phyloP scores from a whole-genome alignment of 1,140 invertebrate genomes.

The Lineus longissimus region DNA sequence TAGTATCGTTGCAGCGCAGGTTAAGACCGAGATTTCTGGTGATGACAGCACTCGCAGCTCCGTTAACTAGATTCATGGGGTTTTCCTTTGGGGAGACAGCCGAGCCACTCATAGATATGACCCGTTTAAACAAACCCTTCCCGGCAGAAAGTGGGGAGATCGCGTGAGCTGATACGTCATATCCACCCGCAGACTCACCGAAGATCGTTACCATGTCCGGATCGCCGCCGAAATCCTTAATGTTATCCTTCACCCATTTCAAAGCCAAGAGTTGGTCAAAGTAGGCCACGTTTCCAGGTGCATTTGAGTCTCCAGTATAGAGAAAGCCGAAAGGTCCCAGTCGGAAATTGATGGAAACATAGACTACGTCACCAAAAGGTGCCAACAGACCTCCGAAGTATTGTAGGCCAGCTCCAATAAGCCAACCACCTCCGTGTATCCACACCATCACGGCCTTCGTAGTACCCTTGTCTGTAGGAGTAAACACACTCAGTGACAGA shows the following conservation, averaged over 20 bases:
- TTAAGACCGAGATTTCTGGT: no score
- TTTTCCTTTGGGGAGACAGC: neutral
- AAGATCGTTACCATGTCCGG: slow-evolving; percentile 29
- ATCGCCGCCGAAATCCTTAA: slow-evolving; percentile 35
- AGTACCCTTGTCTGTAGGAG: neutral
- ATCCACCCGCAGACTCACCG: slow-evolving; percentile 33
- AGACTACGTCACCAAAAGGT: slow-evolving; percentile 49
- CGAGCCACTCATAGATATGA: slow-evolving; percentile 13
- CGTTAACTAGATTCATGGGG: no score
- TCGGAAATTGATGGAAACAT: slow-evolving; percentile 58
- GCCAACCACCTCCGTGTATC: slow-evolving; percentile 33
- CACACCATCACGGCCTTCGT: slow-evolving; percentile 26
- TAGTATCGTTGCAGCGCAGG: no score
- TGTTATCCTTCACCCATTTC: slow-evolving; percentile 63
- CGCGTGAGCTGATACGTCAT: slow-evolving; percentile 9
- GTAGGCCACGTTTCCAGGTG: slow-evolving; percentile 58
- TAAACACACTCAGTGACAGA: slow-evolving; percentile 21
- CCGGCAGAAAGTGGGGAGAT: slow-evolving; percentile 16
- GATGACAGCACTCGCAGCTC: no score
- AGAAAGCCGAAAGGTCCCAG: slow-evolving; percentile 52
- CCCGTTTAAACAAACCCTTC: slow-evolving; percentile 22
- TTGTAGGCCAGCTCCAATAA: slow-evolving; percentile 16
- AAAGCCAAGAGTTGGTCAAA: slow-evolving; percentile 88
- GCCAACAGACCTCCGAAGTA: slow-evolving; percentile 36
- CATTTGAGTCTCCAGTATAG: slow-evolving; percentile 12